Base-by-base conservation (phyloP, 2,888 invertebrate genomes). In the Patella ulyssiponensis region DNA sequence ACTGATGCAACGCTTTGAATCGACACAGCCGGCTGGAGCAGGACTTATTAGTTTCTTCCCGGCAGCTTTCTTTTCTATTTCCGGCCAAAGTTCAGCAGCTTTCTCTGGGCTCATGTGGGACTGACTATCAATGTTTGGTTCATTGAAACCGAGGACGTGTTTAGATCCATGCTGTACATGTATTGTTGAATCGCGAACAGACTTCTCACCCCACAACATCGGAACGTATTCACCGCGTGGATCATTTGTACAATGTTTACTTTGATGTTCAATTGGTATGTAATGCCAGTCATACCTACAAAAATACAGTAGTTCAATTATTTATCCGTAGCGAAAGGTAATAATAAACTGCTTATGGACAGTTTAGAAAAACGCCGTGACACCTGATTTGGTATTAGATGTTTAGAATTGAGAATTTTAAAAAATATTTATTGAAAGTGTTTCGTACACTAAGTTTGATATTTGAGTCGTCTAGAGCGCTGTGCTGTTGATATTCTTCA, bases 61-160 rank as follows among this genome's bases (percentile, higher is more conserved):
- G 15, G 76, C 73, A 17, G 80, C 71, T 70, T 76, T 75, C 14
- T 73, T 54, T 74, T 85, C 84, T 3, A 85, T 72, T 73, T 82
- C 78, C n/a, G 75, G 79, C 86, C 86, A 86, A 15, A 81, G 75
- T 7, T 1, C 17, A 14, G 84, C 86, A 1, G 85, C 86, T 51
- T 80, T 78, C 51, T 80, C 73, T 0, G 86, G 81, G 0, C 79
- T 81, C 69, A 86, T 72, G 76, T 85, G 83, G 54, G 85, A 78
- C 77, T 85, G 85, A 12, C 76, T 72, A 4, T 75, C 44, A 76
- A 81, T 78, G 77, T 86, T 86, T 54, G 86, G 86, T 77, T 86
- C 86, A 69, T 86, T 86, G 78, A 83, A 86, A 4, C 83, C 83
- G 3, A 86, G 80, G 17, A 86, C 74, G 74, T 79, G 77, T 17